Conservation (phyloP, 2,113 vertebrate species). For the Esox niger region DNA sequence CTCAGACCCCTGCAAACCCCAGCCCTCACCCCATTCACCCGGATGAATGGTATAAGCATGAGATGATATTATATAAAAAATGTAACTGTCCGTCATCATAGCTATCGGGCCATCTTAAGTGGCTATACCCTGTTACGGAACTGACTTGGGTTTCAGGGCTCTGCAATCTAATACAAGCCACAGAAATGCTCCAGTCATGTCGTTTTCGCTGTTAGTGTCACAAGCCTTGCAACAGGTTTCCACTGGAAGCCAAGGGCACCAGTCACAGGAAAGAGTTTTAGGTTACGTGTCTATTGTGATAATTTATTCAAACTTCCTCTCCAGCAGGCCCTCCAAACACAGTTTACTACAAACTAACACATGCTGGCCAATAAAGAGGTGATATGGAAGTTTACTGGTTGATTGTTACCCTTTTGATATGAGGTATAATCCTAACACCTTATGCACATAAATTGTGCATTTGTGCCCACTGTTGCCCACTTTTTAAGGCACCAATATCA, state of each 20-base stretch:
- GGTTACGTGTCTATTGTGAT: constrained; percentile 3
- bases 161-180: constrained; percentile 73
- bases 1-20: constrained; percentile 5
- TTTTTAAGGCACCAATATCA: no score
- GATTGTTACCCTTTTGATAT: no score
- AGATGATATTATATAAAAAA: constrained; percentile 73
- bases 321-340: no score
- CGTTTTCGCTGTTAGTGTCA: constrained; percentile 67
- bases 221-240: constrained; percentile 60
- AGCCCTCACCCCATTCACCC: constrained; percentile 11
- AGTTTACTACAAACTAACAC: no score
- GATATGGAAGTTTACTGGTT: no score
- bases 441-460: no score
- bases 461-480: no score
- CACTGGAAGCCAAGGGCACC: constrained; percentile 42
- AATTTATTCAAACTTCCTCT: background rate
- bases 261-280: constrained; percentile 45
- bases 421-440: no score
- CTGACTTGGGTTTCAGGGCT: constrained; percentile 70
- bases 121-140: constrained; percentile 73
- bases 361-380: no score
- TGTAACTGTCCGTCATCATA: constrained; percentile 64
- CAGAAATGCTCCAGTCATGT: constrained; percentile 66
- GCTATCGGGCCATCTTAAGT: constrained; percentile 77
- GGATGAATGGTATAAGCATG: constrained; percentile 34